Evolutionary conservation across 2,113 vertebrate genomes (phyloP).

Genomic region (Phycodurus eques): DNA sequence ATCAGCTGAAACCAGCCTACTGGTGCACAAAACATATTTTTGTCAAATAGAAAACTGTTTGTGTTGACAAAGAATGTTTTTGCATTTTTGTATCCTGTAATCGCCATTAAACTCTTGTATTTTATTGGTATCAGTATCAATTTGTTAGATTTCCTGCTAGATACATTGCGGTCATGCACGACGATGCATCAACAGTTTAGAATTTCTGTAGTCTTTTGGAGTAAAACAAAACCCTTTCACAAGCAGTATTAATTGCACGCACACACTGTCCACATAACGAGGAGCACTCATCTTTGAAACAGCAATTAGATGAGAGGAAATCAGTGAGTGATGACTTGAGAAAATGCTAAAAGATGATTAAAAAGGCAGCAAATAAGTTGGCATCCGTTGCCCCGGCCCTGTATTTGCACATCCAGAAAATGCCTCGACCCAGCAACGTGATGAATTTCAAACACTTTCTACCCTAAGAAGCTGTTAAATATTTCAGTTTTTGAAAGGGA

Average conservation of each 20-base stretch:
- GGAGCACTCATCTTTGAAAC: constrained; percentile 15
- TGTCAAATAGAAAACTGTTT: background rate
- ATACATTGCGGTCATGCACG: background rate
- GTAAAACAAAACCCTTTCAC: background rate
- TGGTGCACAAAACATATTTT: background rate
- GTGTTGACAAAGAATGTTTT: background rate
- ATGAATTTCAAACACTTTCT: constrained; percentile 47
- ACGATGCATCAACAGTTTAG: background rate
- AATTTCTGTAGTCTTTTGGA: background rate
- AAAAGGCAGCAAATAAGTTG: constrained; percentile 52
- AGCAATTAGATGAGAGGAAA: constrained; percentile 41
- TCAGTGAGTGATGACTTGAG: constrained; percentile 49
- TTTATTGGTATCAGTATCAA: background rate
- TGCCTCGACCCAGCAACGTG: constrained; percentile 40
- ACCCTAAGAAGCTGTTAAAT: constrained; percentile 27
- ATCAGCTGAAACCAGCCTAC: background rate
- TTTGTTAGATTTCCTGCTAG: background rate
- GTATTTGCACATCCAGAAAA: constrained; percentile 45
- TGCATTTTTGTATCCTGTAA: background rate
- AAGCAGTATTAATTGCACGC: background rate
- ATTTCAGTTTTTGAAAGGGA: constrained; percentile 14
- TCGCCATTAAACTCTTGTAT: background rate
- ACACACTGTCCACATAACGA: background rate
- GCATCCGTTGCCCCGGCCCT: constrained; percentile 57
- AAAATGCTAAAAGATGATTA: constrained; percentile 46